Evolutionary conservation across 2,797 vertebrate genomes (phyloP).

Genomic region (Sciurus carolinensis): DNA sequence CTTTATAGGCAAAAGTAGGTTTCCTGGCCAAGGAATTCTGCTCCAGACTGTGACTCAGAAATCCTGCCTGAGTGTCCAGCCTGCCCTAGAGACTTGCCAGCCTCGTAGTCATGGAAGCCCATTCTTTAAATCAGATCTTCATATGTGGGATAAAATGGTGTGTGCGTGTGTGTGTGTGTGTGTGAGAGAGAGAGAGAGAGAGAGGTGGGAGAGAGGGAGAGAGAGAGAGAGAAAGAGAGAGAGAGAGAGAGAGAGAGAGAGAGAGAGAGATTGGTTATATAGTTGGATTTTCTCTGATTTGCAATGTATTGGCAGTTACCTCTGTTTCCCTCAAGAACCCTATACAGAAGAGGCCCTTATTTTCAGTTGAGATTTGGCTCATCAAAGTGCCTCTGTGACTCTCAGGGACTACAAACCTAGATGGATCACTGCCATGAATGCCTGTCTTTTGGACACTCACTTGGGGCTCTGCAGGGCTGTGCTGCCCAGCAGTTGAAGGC

Average conservation of each 20-base stretch:
- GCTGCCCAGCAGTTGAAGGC: not conserved
- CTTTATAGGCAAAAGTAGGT: not conserved
- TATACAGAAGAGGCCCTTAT: not conserved
- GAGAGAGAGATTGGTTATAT: not conserved
- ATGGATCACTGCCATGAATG: not conserved
- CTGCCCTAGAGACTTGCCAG: not conserved
- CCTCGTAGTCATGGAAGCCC: not conserved
- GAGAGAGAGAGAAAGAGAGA: too few species aligned
- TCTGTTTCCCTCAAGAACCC: not conserved
- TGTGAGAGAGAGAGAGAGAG: too few species aligned
- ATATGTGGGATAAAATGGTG: not conserved
- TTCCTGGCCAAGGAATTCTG: not conserved
- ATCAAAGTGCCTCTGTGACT: not conserved
- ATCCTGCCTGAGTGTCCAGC: not conserved
- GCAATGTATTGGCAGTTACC: not conserved
- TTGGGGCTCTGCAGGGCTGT: rapidly evolving
- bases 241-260: too few species aligned
- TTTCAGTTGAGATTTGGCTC: not conserved
- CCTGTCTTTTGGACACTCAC: not conserved
- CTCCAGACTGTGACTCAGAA: not conserved
- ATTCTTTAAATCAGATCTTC: not conserved
- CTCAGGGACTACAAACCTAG: not conserved
- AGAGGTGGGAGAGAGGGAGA: too few species aligned
- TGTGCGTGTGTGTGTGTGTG: too few species aligned
- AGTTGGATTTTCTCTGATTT: not conserved